Evolutionary conservation across 2,797 vertebrate genomes (phyloP).

Genomic region (Sebastes ruberrimus): DNA sequence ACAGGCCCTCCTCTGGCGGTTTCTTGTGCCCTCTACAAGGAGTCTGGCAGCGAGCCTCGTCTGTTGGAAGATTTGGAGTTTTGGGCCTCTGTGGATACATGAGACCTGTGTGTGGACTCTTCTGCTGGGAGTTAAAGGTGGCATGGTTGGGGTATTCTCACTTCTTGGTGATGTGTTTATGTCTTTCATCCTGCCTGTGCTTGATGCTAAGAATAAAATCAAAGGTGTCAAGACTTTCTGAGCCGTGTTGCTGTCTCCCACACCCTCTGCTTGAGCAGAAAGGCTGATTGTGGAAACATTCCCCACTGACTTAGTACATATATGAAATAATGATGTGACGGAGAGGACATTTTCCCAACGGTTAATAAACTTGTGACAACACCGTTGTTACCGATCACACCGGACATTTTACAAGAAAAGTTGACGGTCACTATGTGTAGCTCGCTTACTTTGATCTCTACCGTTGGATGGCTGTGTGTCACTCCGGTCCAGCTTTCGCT

Average conservation of each 20-base stretch:
- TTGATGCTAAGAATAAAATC: neutral
- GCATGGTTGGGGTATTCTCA: neutral
- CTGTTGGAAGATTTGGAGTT: constrained; percentile 17
- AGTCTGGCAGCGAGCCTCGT: constrained; percentile 25
- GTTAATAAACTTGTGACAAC: too few species aligned
- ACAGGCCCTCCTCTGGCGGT: constrained; percentile 31
- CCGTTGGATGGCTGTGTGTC: too few species aligned
- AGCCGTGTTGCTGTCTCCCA: neutral
- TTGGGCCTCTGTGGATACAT: neutral
- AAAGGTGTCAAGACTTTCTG: neutral
- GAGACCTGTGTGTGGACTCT: neutral
- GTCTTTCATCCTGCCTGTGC: neutral
- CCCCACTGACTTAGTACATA: neutral
- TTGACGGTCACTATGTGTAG: too few species aligned
- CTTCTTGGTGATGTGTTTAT: neutral
- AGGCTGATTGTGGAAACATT: neutral
- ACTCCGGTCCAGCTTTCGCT: too few species aligned
- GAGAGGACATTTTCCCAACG: neutral
- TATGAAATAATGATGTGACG: neutral
- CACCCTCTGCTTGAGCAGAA: constrained; percentile 1
- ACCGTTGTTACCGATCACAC: neutral
- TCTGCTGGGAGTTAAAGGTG: neutral
- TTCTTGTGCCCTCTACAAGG: constrained; percentile 18
- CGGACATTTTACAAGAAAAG: neutral
- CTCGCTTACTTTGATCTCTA: too few species aligned